Percentiles rank a stretch among this genome's conserved stretches.
phyloP scores from a whole-genome alignment of 2,113 vertebrate species.

The Chloroceryle aenea region DNA sequence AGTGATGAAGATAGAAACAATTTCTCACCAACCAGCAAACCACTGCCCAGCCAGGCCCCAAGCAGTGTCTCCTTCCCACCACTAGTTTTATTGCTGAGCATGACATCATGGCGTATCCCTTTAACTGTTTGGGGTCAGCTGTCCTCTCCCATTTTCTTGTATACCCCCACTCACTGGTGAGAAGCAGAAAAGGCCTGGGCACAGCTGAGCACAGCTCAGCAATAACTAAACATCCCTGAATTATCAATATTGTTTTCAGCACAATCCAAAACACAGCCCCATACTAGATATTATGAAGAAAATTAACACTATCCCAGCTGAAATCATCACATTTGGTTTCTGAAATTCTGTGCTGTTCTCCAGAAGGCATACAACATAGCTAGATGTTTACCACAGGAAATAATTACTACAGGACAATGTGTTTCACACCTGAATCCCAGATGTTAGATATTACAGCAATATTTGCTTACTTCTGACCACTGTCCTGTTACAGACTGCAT shows the following conservation, averaged over 20 bases:
- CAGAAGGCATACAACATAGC: not conserved
- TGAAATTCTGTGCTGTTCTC: not conserved
- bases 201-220: not conserved
- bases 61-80: fast-evolving
- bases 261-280: not conserved
- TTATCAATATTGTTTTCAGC: not conserved
- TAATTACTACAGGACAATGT: not conserved
- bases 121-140: not conserved
- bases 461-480: not conserved
- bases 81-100: not conserved
- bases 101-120: not conserved
- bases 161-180: not conserved
- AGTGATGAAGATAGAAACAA: not conserved
- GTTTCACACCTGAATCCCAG: not conserved
- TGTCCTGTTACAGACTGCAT: not conserved
- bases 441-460: not conserved
- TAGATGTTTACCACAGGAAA: not conserved
- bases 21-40: not conserved
- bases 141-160: not conserved
- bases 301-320: not conserved
- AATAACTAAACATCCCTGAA: fast-evolving
- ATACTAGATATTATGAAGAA: not conserved
- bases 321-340: not conserved
- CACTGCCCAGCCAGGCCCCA: not conserved
- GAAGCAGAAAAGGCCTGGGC: not conserved